Conservation (phyloP, 2,113 vertebrate genomes). For the Choloepus hoffmanni region DNA sequence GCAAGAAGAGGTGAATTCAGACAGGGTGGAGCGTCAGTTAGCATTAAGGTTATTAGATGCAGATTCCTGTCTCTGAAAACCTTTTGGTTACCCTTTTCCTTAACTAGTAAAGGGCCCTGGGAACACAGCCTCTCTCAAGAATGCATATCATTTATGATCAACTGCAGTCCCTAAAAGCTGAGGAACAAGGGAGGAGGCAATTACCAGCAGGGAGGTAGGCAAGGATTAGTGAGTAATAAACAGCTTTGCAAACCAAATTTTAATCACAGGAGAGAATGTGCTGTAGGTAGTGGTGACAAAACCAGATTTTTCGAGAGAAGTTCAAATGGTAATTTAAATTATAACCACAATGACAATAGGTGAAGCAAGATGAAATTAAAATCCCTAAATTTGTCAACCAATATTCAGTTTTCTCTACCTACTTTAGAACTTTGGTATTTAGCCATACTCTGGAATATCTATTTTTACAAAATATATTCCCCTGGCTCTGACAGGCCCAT, state of each 20-base stretch:
- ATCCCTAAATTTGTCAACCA: neutral
- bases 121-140: neutral
- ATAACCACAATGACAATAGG: conserved; percentile 22
- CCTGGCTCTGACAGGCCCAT: neutral
- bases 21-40: neutral
- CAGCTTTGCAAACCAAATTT: neutral
- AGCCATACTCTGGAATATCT: neutral
- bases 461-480: conserved; percentile 37
- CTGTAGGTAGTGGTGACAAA: neutral
- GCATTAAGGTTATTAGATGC: neutral
- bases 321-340: conserved; percentile 27
- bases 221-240: neutral
- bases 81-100: neutral
- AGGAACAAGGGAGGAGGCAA: neutral
- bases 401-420: conserved; percentile 24
- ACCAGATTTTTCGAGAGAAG: conserved; percentile 21
- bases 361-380: conserved; percentile 32
- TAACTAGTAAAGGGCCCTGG: neutral
- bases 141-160: neutral
- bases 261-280: neutral
- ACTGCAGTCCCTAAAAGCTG: neutral
- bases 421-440: conserved; percentile 1
- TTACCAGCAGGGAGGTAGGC: neutral
- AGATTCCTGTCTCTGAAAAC: neutral
- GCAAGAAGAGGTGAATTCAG: neutral